Conservation (phyloP, 1,140 invertebrate species). For the Apocrypta bakeri region DNA sequence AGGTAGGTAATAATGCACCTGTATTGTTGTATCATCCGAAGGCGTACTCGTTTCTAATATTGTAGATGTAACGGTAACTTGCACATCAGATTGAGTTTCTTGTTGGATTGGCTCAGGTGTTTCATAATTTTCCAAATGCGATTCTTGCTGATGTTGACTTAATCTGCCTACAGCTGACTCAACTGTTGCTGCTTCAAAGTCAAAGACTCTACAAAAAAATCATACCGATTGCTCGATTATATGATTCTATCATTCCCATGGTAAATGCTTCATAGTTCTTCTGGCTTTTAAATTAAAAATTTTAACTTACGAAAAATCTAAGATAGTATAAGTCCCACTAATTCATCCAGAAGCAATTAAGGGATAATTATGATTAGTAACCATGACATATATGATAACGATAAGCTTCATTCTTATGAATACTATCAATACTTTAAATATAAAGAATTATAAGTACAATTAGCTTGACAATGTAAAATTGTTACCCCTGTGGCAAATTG, state of each 20-base stretch:
- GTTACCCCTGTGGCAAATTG: constrained; percentile 75
- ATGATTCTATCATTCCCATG: background rate
- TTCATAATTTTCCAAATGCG: constrained; percentile 56
- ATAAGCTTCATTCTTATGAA: too few relatives aligned
- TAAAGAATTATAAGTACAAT: too few relatives aligned
- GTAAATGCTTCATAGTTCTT: background rate
- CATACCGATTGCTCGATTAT: background rate
- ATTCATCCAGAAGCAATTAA: background rate
- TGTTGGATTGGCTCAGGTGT: constrained; percentile 57
- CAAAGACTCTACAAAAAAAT: constrained; percentile 58
- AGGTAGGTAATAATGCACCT: constrained; percentile 17
- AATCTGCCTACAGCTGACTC: constrained; percentile 52
- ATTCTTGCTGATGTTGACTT: constrained; percentile 50
- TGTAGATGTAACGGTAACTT: constrained; percentile 64
- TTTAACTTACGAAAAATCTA: constrained; percentile 35
- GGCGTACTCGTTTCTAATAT: constrained; percentile 66
- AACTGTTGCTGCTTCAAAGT: constrained; percentile 56
- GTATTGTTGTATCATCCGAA: constrained; percentile 57
- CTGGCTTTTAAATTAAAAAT: background rate
- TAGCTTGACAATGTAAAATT: constrained; percentile 40
- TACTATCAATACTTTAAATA: too few relatives aligned
- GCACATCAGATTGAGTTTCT: constrained; percentile 63
- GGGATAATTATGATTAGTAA: background rate
- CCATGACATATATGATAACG: background rate
- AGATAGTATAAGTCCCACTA: background rate